A percentile compares a stretch with the other conserved stretches of the same genome.
Conservation (phyloP, 2,113 vertebrate genomes). For the Syngnathoides biaculeatus region DNA sequence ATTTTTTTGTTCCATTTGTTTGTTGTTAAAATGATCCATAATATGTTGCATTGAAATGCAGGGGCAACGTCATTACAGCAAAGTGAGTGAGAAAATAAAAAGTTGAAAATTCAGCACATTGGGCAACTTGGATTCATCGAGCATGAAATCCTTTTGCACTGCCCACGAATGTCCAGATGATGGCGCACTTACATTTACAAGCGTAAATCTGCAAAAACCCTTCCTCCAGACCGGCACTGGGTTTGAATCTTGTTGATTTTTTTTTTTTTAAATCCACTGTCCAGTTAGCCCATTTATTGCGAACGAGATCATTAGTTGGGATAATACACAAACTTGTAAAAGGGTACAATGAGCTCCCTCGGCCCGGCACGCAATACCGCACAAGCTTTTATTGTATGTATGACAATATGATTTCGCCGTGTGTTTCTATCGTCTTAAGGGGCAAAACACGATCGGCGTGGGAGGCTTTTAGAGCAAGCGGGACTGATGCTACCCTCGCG, state of each 20-base stretch:
- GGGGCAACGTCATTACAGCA: no score
- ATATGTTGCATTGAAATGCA: background rate
- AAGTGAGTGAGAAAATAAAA: no score
- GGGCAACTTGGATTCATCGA: no score
- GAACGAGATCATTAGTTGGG: background rate
- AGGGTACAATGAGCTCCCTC: background rate
- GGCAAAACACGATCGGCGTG: constrained; percentile 19
- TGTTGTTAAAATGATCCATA: no score
- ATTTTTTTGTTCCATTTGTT: no score
- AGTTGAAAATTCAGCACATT: no score
- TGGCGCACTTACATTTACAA: constrained; percentile 36
- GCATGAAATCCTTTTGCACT: constrained; percentile 19
- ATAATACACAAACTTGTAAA: no score
- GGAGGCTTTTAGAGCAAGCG: constrained; percentile 46
- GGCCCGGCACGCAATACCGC: background rate
- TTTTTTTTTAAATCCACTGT: constrained; percentile 24
- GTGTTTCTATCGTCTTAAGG: background rate
- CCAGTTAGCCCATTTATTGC: background rate
- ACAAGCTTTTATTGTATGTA: background rate
- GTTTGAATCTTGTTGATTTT: constrained; percentile 1
- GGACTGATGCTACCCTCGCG: background rate
- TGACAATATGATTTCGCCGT: background rate
- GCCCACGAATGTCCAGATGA: constrained; percentile 34
- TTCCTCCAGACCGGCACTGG: constrained; percentile 29
- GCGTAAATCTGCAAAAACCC: constrained; percentile 11